phyloP scores from a whole-genome alignment of 2,888 invertebrate genomes.

The Monochamus alternatus region DNA sequence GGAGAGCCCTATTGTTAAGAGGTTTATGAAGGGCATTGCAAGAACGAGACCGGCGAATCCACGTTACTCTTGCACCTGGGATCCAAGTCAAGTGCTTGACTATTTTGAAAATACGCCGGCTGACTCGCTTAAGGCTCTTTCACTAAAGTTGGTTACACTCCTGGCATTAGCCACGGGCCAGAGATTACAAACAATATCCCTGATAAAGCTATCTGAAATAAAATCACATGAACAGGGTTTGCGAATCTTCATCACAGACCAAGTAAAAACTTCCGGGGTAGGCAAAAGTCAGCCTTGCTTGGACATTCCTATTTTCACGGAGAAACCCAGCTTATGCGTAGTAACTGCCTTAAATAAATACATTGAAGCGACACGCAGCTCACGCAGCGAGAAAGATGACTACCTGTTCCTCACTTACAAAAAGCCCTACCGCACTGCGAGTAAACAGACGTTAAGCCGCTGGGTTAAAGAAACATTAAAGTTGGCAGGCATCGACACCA shows the following conservation, averaged over 20 bases:
- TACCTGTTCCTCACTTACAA: constrained; percentile 17
- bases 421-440: constrained; percentile 37
- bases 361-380: background rate
- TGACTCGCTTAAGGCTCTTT: constrained; percentile 28
- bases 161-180: constrained; percentile 47
- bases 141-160: constrained; percentile 51
- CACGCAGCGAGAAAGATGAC: background rate
- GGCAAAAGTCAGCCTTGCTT: constrained; percentile 41
- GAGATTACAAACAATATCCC: constrained; percentile 49
- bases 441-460: constrained; percentile 45
- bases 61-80: constrained; percentile 49
- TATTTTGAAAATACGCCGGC: constrained; percentile 29
- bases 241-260: constrained; percentile 22
- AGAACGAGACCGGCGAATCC: constrained; percentile 41
- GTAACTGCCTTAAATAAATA: background rate
- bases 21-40: constrained; percentile 51
- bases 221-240: background rate
- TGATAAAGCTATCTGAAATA: constrained; percentile 49
- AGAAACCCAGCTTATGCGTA: background rate
- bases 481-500: constrained; percentile 43
- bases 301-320: background rate
- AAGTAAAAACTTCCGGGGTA: constrained; percentile 32
- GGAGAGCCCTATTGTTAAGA: constrained; percentile 41
- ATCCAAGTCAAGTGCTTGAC: constrained; percentile 47
- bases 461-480: constrained; percentile 47